Base-by-base conservation (phyloP, 2,113 vertebrate genomes). In the Myiopsitta monachus region DNA sequence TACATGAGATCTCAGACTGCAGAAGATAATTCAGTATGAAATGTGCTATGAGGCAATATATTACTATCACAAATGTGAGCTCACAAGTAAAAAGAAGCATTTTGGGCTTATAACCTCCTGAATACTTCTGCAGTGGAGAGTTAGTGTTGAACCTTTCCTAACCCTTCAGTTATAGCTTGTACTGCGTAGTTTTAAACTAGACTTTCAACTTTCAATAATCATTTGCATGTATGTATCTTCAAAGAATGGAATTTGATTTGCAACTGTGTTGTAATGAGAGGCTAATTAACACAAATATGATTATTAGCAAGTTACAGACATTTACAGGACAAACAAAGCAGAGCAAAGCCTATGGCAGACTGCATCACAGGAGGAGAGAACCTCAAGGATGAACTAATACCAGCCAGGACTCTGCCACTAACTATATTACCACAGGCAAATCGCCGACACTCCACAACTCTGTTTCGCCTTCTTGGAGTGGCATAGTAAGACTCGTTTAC, bases 181-280 rank as follows among this genome's bases (percentile, higher is more conserved):
- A 38, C 88, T 68, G n/a, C 36, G 5, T 17, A 72, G 76, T 16
- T 87, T 78, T 81, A 94, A 95, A 96, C 94, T 88, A 8, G 95
- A 88, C 94, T 95, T 94, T 94, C 95, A 88, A 64, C 95, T 97
- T 94, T 77, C 94, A 68, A 2, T 17, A 26, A 75, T 61, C 88
- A 93, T 97, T 95, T 96, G 94, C 95, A 95, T 96, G 43, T 7
- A 70, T n/a, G 79, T 87, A 73, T 87, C 92, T 96, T 97, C 92
- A 96, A 96, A 97, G 96, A 94, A 92, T 76, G 83, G 77, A 13
- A 82, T 94, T 95, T 93, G 92, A 95, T 93, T 97, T 96, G 94
- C 92, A 97, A 93, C 94, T 91, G 18, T 91, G 94, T 92, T 94
- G 88, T 87, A 95, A 96, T 69, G 86, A 92, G 94, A 87, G 70